Percentiles rank a stretch among this genome's conserved stretches.
These are phyloP conservation scores for Vanessa atalanta DNA, from an alignment of 1,140 invertebrate genomes.

Conservation along the genomic window DNA sequence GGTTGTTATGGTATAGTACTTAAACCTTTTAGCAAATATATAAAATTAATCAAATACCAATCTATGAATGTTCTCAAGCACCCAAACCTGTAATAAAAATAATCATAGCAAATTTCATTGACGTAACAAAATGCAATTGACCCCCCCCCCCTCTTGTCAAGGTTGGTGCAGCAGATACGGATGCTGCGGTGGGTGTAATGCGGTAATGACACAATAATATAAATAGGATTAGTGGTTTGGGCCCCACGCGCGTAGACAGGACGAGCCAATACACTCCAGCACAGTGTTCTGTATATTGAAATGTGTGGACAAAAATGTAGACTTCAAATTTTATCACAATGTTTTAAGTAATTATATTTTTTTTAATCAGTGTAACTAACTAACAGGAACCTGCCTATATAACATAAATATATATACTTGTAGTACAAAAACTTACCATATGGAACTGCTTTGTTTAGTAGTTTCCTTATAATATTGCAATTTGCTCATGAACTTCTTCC, in stretches of 20 bases:
- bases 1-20: too few relatives aligned
- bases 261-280: slow-evolving; percentile 64
- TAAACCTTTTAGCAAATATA: too few relatives aligned
- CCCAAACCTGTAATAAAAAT: neutral
- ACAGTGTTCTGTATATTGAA: slow-evolving; percentile 23
- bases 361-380: too few relatives aligned
- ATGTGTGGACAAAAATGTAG: neutral
- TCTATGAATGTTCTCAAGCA: neutral
- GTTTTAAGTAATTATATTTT: neutral
- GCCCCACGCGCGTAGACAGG: slow-evolving; percentile 77
- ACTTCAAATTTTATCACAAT: neutral
- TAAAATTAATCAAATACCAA: too few relatives aligned
- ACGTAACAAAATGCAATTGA: slow-evolving; percentile 38
- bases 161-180: slow-evolving; percentile 59
- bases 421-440: too few relatives aligned
- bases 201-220: slow-evolving; percentile 70
- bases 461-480: too few relatives aligned
- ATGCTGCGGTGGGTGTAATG: slow-evolving; percentile 60
- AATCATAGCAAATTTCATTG: neutral
- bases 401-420: too few relatives aligned
- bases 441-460: too few relatives aligned
- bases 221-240: slow-evolving; percentile 71
- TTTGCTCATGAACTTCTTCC: too few relatives aligned
- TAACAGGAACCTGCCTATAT: too few relatives aligned
- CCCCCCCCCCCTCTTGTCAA: slow-evolving; percentile 34